Evolutionary conservation across 2,888 invertebrate species (phyloP), one percentile per base, ranked within the genome.

Genomic region (Rhorus exstirpatorius): DNA sequence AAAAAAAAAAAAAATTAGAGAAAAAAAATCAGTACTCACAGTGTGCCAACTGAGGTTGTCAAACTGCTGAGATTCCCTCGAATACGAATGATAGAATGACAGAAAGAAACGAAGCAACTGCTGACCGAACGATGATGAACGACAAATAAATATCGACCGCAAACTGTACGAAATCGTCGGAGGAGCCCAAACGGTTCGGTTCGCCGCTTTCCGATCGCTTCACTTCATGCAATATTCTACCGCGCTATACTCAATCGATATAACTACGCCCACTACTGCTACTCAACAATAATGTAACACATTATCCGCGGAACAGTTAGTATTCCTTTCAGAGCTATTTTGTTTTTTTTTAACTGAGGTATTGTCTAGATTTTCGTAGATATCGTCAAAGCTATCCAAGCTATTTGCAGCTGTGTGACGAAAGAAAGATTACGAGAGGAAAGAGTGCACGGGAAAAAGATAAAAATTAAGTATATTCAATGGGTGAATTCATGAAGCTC

Each of bases 91-190:
- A 31, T 41, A 61, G 53, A 46, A 72, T 24, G 41, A 49, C 14
- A 61, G 67, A 49, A 21, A 61, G 67, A 72, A 51, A 70, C 12
- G 44, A 12, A 70, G 53, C 46, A 68, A 72, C 55, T 49, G 72
- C 68, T 14, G 85, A 86, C 84, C 86, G 86, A 85, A 85, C 86
- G 86, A 86, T 83, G 86, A 86, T 83, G 87, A 88, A 88, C 87
- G 90, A 90, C 88, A 90, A 89, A 90, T 89, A 90, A 91, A 89
- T 87, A 89, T 88, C 83, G 86, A 91, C 91, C 91, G 89, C 91
- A 91, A 91, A 90, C 89, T 89, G 87, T 87, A 87, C 88, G 87
- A 90, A 91, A 91, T 90, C 88, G 88, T 90, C 85, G 86, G 87
- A 83, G 49, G 86, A 89, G 86, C 81, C 88, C 90, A 90, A 89